phyloP scores from a whole-genome alignment of 2,113 vertebrate genomes.

The Pomatostomus ruficeps region DNA sequence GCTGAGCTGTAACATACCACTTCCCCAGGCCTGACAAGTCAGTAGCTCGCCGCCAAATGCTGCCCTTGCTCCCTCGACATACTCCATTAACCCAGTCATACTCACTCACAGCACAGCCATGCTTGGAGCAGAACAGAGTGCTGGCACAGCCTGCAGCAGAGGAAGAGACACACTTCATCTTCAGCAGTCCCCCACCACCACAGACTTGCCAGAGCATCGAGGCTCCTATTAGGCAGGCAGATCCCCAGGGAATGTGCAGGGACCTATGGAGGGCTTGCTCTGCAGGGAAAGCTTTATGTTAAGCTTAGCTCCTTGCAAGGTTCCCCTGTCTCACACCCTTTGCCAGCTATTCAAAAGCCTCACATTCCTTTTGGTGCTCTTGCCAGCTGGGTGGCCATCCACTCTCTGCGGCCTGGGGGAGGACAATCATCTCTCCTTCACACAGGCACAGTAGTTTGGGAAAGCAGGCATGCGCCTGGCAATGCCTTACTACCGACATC shows the following conservation, averaged over 20 bases:
- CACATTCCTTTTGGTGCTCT: rapidly evolving
- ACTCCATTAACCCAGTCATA: slow-evolving; percentile 49
- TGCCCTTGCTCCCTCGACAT: neutral
- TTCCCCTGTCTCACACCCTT: neutral
- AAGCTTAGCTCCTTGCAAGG: neutral
- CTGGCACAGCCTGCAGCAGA: neutral
- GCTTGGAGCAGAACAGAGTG: neutral
- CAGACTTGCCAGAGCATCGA: rapidly evolving
- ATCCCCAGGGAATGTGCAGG: neutral
- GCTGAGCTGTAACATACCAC: slow-evolving; percentile 36
- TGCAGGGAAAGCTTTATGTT: neutral
- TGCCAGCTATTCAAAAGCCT: neutral
- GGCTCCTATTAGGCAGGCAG: neutral
- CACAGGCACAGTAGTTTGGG: rapidly evolving
- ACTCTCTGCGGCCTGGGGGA: rapidly evolving
- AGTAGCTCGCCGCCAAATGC: slow-evolving; percentile 27
- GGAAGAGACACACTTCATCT: neutral
- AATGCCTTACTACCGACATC: neutral
- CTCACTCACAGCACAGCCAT: neutral
- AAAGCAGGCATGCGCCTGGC: neutral
- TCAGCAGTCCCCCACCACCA: neutral
- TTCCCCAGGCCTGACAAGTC: slow-evolving; percentile 46
- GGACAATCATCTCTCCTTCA: neutral
- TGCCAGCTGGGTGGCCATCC: rapidly evolving
- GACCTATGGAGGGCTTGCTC: neutral